phyloP scores from a whole-genome alignment of 2,888 invertebrate genomes.

The Pogonocherus hispidulus region DNA sequence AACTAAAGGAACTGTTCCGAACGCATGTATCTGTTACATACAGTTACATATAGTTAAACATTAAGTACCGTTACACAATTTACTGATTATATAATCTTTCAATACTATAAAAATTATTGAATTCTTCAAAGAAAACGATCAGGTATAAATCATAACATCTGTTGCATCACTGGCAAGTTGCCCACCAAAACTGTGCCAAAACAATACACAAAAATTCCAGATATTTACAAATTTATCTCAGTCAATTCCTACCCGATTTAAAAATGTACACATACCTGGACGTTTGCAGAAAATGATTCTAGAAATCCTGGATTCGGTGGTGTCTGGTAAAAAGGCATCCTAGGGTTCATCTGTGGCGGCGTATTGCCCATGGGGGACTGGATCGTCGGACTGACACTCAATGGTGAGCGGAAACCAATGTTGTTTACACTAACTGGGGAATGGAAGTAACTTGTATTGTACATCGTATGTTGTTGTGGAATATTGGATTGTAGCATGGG shows the following conservation, averaged over 20 bases:
- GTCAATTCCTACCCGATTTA: not conserved
- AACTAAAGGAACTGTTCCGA: too few species aligned
- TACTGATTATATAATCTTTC: not conserved
- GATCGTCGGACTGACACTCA: constrained; percentile 22
- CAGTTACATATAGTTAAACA: too few species aligned
- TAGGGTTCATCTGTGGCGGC: constrained; percentile 28
- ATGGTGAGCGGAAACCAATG: constrained; percentile 14
- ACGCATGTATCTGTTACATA: too few species aligned
- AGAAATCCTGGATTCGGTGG: not conserved
- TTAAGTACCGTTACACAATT: not conserved
- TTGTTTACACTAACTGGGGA: constrained; percentile 23
- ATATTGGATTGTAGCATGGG: constrained; percentile 30
- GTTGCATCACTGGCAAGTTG: constrained; percentile 1
- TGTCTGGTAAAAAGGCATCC: constrained; percentile 28
- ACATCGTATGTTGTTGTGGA: constrained; percentile 32
- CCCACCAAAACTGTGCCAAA: constrained; percentile 2
- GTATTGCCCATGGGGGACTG: constrained; percentile 32
- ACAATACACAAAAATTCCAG: not conserved
- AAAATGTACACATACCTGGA: too few species aligned
- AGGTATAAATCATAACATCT: not conserved
- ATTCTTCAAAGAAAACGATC: not conserved
- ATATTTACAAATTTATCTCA: not conserved
- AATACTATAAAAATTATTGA: not conserved
- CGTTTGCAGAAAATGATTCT: not conserved
- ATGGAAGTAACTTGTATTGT: constrained; percentile 36